phyloP scores from a whole-genome alignment of 2,113 vertebrate species.

The Chloebia gouldiae region DNA sequence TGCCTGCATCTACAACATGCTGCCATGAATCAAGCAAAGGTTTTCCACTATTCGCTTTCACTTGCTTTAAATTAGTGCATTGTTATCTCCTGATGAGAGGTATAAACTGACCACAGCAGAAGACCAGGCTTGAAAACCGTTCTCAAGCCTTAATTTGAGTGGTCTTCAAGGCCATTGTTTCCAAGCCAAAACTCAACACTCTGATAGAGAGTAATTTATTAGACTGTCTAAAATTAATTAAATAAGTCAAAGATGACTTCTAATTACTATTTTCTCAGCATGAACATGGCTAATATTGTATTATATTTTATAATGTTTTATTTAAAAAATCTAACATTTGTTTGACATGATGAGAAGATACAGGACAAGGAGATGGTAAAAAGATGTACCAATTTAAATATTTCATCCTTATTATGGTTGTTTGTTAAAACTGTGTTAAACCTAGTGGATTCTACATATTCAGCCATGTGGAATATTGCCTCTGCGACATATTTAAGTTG shows the following conservation, averaged over 20 bases:
- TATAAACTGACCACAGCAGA: constrained; percentile 21
- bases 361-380: background rate
- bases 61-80: background rate
- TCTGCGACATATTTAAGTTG: fast-evolving
- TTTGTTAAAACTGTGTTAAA: background rate
- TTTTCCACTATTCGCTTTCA: background rate
- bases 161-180: constrained; percentile 1
- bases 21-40: background rate
- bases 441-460: background rate
- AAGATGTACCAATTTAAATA: background rate
- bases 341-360: background rate
- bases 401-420: background rate
- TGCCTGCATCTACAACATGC: no score
- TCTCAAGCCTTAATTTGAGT: constrained; percentile 21
- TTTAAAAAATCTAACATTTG: background rate
- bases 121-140: background rate
- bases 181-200: constrained; percentile 12
- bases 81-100: constrained; percentile 35
- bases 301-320: background rate
- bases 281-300: background rate
- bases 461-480: background rate
- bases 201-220: constrained; percentile 19
- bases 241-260: background rate
- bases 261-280: constrained; percentile 5
- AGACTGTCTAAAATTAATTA: background rate